Evolutionary conservation across 2,113 vertebrate genomes (phyloP), one percentile per base, ranked within the genome.

Genomic region (Semnornis frantzii): DNA sequence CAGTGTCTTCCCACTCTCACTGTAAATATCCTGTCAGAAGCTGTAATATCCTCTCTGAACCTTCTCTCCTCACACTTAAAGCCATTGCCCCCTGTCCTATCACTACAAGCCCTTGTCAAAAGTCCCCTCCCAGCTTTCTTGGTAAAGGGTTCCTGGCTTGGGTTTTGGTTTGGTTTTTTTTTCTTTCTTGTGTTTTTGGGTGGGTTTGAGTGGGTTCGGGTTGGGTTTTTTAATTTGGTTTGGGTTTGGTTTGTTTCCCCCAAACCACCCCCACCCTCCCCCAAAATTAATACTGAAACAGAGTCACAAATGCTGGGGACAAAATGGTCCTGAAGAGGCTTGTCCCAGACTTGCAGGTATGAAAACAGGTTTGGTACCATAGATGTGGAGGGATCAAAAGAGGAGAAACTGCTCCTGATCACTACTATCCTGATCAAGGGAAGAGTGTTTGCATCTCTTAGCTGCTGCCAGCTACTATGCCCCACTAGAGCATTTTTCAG

Each of bases 391-490:
- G 25, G 37, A 37, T 68, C 44, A 69, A 58, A 87, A 89, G 30
- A 63, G 31, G 12, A 33, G 84, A 64, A 66, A 15, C 24, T 34
- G 44, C 44, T 44, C 16, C 44, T 44, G 44, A 44, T 44, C 14
- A 44, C 28, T 7, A 0, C 0, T 86, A 6, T 57, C 39, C 59
- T 60, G 37, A 30, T 85, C 33, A 48, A 64, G 39, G 33, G 31
- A 28, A 72, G 8, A 16, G 54, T 65, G 50, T n/a, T 68, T 76
- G 28, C 19, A 48, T 60, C 30, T 62, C 46, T 89, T 64, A 54
- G 9, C 30, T 83, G 25, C 19, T 87, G 55, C 33, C 54, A 87
- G 63, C 20, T 82, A 6, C 24, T 73, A 33, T 72, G 57, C 18
- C 19, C 16, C 15, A 15, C 52, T 9, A 10, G 21, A 39, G 23